Base-by-base conservation (phyloP, 2,113 vertebrate species). In the Scopus umbretta region DNA sequence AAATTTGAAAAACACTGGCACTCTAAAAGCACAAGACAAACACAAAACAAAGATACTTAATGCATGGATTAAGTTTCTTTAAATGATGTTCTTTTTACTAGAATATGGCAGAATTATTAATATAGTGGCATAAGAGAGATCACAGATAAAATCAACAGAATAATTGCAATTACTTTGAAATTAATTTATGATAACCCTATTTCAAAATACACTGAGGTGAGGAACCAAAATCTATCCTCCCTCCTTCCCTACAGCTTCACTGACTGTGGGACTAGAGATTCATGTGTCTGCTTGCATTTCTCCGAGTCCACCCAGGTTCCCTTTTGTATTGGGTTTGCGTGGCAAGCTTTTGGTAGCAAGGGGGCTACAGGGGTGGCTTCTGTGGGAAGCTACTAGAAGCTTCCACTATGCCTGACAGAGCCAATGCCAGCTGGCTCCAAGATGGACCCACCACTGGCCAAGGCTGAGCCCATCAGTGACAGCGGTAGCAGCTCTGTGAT, bases 221-320 rank as follows among this genome's bases (percentile, higher is more conserved):
- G 34, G 34, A 58, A 50, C 22, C 10, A 49, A 80, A 75, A 49
- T 29, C 34, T 23, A 7, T 16, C 11, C 30, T 67, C 42, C 18
- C 20, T 83, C 47, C 47, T 67, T 83, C 21, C 53, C 30, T 26
- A 50, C 30, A 80, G 38, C 23, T 45, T 25, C 43, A 40, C 42
- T 63, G 21, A 50, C 17, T 12, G 8, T 2, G 2, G 58, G 30
- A 75, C 62, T 47, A 30, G 13, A 84, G 30, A 47, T 40, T 52
- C 13, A 18, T 1, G 1, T 14, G 45, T 30, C 4, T 27, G 10
- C 22, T n/a, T 22, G 16, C 1, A 2, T 61, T 71, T 30, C 27
- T 61, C 17, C 52, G 9, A n/a, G 19, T 47, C 26, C 62, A 29
- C 26, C 26, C 27, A 36, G 20, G 56, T 5, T 42, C 50, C 36